Evolutionary conservation across 2,113 vertebrate species (phyloP).

Genomic region (Eonycteris spelaea): DNA sequence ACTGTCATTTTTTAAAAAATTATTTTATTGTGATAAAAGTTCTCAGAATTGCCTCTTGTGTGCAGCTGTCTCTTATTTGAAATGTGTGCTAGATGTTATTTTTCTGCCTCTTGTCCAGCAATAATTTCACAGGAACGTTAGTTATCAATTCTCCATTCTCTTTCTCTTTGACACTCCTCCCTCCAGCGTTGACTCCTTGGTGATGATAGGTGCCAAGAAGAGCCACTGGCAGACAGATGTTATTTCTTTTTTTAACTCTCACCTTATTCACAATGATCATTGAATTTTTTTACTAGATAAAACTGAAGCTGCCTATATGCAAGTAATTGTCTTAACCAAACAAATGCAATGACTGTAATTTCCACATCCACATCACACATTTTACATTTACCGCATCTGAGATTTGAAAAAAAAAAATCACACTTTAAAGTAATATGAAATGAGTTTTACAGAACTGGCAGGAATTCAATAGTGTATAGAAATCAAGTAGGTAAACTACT

Average conservation of each 20-base stretch:
- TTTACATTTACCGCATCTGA: constrained; percentile 5
- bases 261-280: not conserved
- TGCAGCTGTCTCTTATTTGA: not conserved
- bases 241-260: constrained; percentile 25
- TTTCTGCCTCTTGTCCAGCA: constrained; percentile 9
- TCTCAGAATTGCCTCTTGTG: not conserved
- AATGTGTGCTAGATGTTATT: constrained; percentile 1
- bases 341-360: not conserved
- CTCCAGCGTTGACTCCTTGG: not conserved
- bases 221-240: not conserved
- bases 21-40: not conserved
- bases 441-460: constrained; percentile 21
- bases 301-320: constrained; percentile 4
- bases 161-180: not conserved
- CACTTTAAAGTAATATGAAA: constrained; percentile 8
- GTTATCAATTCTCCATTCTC: not conserved
- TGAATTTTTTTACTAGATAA: constrained; percentile 41
- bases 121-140: not conserved
- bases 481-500: not conserved
- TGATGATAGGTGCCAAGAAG: not conserved
- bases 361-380: not conserved
- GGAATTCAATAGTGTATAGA: constrained; percentile 10
- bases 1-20: not conserved
- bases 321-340: constrained; percentile 46
- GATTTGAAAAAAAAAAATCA: constrained; percentile 49